These are phyloP conservation scores for Synanceia verrucosa DNA, from an alignment of 2,797 vertebrate genomes.

Conservation along the genomic window DNA sequence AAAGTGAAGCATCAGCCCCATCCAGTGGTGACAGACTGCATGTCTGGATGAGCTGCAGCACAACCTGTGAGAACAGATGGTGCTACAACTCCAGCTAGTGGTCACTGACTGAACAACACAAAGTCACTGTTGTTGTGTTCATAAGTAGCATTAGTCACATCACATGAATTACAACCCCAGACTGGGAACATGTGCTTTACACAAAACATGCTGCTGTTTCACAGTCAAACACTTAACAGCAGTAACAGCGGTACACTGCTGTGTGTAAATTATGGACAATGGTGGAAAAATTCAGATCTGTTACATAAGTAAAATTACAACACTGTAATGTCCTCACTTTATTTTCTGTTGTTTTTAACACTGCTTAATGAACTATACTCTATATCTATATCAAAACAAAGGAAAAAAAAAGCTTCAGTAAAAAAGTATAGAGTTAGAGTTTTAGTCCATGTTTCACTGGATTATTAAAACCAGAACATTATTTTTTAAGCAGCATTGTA, in stretches of 20 bases:
- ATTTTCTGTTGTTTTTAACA: background rate
- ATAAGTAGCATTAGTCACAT: background rate
- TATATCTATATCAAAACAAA: too few relatives aligned
- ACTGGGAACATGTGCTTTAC: background rate
- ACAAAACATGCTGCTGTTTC: background rate
- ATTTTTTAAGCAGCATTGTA: background rate
- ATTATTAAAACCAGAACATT: background rate
- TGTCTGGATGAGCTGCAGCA: background rate
- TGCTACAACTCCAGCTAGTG: constrained; percentile 58
- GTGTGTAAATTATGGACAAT: background rate
- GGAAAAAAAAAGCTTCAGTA: too few relatives aligned
- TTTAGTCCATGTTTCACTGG: background rate
- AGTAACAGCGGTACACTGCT: too few relatives aligned
- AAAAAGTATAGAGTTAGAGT: background rate
- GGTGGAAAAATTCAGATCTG: background rate
- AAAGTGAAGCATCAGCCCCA: constrained; percentile 9
- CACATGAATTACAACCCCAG: background rate
- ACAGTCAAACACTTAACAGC: background rate
- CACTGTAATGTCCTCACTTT: too few relatives aligned
- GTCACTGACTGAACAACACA: constrained; percentile 6
- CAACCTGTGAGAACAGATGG: background rate
- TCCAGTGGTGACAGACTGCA: constrained; percentile 41
- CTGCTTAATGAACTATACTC: background rate
- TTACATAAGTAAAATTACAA: background rate
- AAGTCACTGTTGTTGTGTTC: background rate